Conservation (phyloP, 2,888 invertebrate species). For the Stenchaetothrips biformis region DNA sequence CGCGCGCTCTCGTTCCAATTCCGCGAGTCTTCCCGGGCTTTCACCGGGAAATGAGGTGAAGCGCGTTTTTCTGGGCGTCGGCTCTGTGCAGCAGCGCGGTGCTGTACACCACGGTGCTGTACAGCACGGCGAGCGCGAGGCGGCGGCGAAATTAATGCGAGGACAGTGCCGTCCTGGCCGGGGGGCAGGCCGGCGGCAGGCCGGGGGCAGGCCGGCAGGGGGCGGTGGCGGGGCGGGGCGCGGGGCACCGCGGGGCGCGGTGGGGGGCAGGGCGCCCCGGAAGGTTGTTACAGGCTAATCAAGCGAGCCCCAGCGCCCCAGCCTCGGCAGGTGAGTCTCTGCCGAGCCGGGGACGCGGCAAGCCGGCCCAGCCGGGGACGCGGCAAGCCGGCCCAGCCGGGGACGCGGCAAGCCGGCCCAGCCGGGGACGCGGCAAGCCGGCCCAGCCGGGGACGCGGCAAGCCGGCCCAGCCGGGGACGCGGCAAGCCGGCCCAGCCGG, state of each 20-base stretch:
- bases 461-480: too few species aligned
- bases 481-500: too few species aligned
- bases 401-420: too few species aligned
- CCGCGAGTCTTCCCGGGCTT: not conserved
- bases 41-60: too few species aligned
- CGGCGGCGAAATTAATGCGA: slow-evolving; percentile 2
- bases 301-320: too few species aligned
- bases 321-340: not conserved
- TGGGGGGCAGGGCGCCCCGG: not conserved
- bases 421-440: too few species aligned
- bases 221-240: not conserved
- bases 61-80: not conserved
- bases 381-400: too few species aligned
- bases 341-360: too few species aligned
- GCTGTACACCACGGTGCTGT: not conserved
- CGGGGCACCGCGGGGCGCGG: too few species aligned
- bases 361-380: too few species aligned
- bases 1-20: not conserved
- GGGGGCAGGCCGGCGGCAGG: too few species aligned
- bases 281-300: not conserved
- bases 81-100: not conserved
- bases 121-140: not conserved
- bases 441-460: too few species aligned
- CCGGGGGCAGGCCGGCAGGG: not conserved
- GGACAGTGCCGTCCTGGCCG: slow-evolving; percentile 25